Percentiles rank a stretch among this genome's conserved stretches.
Conservation (phyloP, 2,797 vertebrate species). For the Melanotaenia boesemani region DNA sequence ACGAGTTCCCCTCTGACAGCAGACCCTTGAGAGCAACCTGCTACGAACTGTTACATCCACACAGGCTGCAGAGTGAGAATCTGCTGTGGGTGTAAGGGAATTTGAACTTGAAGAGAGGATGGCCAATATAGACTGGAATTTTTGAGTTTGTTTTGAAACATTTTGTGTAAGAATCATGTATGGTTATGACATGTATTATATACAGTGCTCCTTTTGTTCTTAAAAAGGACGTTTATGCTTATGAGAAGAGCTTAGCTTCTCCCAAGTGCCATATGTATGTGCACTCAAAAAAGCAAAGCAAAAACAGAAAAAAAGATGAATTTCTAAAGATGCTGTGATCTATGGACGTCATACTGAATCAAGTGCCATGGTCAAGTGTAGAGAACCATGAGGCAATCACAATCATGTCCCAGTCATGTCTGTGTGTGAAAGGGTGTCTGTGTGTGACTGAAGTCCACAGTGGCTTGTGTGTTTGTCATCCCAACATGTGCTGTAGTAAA, state of each 20-base stretch:
- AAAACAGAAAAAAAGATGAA: conserved; percentile 74
- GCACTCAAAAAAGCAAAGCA: conserved; percentile 81
- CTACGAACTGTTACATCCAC: conserved; percentile 56
- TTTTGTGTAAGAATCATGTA: conserved; percentile 83
- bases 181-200: conserved; percentile 85
- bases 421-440: conserved; percentile 44
- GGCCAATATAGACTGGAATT: conserved; percentile 70
- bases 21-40: conserved; percentile 47
- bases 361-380: conserved; percentile 76
- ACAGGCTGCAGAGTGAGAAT: conserved; percentile 33
- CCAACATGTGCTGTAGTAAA: conserved; percentile 77
- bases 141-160: conserved; percentile 72
- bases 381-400: conserved; percentile 71
- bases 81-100: conserved; percentile 14
- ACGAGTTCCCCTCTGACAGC: conserved; percentile 31
- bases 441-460: conserved; percentile 64
- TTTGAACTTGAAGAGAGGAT: conserved; percentile 60
- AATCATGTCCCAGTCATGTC: conserved; percentile 63
- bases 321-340: conserved; percentile 87
- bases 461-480: conserved; percentile 70
- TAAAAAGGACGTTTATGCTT: conserved; percentile 84
- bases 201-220: conserved; percentile 86
- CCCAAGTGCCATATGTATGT: conserved; percentile 81
- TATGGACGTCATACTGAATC: conserved; percentile 79
- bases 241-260: conserved; percentile 82